Base-by-base conservation (phyloP, 2,888 invertebrate species). In the Gnatocerus cornutus region DNA sequence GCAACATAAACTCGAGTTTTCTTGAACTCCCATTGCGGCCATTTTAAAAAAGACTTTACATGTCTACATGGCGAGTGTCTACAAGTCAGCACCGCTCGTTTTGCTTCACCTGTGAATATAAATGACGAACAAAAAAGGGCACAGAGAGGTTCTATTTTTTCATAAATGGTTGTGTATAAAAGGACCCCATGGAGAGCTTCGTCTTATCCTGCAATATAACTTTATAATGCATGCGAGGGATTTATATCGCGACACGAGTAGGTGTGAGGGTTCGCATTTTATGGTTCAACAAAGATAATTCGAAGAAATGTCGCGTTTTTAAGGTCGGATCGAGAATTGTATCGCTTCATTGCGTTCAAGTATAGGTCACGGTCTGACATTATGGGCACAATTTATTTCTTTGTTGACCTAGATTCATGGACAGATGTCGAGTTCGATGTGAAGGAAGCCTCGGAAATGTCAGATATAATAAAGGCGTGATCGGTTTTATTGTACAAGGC, bases 41-140 rank as follows among this genome's bases (percentile, higher is more conserved):
- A 43, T 59, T 27, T 59, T 59, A 46, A 59, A 59, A 59, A 59
- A 59, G 59, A 59, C 10, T 45, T 56, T 46, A 33, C 59, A 59
- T 46, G 59, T 59, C 59, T 59, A 46, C 46, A 33, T 46, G 59
- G 59, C 30, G 27, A 59, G 12, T 61, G 48, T 50, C 50, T 50
- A 39, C 61, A 63, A 63, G 63, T 63, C 63, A 16, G 52, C 43
- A 41, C 50, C 27, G 12, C 21, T 39, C 62, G 41, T 29, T 41
- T 39, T 39, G 29, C 64, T 48, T 33, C 56, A 65, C 56, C 52
- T 56, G 53, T 64, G 64, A 64, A 64, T 64, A 64, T 64, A 55
- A 64, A 64, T 33, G 12, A 43, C 27, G 30, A 30, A 53, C 29
- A 43, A 61, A 48, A n/a, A 46, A 52, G 41, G 41, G 50, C 50